Evolutionary conservation across 92 coral and sea anemone genomes (phyloP).

Genomic region (Parazoanthus atlanticus): DNA sequence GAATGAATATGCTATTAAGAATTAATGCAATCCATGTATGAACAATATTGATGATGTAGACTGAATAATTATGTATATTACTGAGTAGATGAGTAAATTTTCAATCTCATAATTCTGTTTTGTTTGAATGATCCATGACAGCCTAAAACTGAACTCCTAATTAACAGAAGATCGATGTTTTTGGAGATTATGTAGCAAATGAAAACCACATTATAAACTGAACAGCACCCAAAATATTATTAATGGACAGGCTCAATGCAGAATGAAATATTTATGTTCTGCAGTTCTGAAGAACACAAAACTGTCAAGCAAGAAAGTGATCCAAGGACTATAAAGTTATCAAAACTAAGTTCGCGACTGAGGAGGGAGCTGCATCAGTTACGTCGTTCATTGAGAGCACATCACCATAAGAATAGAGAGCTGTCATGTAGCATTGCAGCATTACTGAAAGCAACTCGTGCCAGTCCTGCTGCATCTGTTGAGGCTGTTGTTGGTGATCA

Average conservation of each 20-base stretch:
- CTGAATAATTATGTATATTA: too few species aligned
- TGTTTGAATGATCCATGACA: too few species aligned
- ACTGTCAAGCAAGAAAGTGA: slow-evolving; percentile 51
- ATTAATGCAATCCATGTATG: too few species aligned
- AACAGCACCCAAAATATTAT: neutral
- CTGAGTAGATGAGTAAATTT: too few species aligned
- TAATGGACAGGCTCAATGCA: neutral
- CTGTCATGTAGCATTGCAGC: slow-evolving; percentile 70
- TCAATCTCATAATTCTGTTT: too few species aligned
- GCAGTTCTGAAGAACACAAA: slow-evolving; percentile 18
- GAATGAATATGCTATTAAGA: too few species aligned
- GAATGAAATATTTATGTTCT: neutral
- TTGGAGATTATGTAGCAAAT: too few species aligned
- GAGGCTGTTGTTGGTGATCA: slow-evolving; percentile 69
- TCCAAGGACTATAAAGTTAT: slow-evolving; percentile 78
- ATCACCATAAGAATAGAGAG: slow-evolving; percentile 66
- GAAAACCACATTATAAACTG: neutral
- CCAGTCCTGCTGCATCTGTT: slow-evolving; percentile 77
- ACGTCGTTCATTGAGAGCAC: slow-evolving; percentile 76
- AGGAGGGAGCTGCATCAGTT: slow-evolving; percentile 85
- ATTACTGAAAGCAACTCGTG: slow-evolving; percentile 78
- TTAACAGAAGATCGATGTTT: too few species aligned
- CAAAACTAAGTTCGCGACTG: slow-evolving; percentile 77
- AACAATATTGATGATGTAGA: too few species aligned
- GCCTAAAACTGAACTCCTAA: too few species aligned